Conservation (phyloP, 2,797 vertebrate genomes). For the Microtus agrestis region DNA sequence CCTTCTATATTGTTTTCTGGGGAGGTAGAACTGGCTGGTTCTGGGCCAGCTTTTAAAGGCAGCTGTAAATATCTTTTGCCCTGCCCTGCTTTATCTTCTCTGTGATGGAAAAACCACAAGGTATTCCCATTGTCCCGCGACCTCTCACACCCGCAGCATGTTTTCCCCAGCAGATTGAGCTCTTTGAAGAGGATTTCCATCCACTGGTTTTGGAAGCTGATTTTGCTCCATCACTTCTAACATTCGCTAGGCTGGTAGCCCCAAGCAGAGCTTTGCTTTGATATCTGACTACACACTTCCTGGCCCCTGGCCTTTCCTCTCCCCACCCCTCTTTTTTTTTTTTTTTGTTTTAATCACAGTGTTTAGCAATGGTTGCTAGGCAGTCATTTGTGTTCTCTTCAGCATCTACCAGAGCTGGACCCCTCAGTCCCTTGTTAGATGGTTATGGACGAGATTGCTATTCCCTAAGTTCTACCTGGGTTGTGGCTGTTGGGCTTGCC, state of each 20-base stretch:
- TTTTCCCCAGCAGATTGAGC: slow-evolving; percentile 26
- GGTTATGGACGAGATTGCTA: neutral
- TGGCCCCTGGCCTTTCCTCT: neutral
- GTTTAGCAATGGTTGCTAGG: neutral
- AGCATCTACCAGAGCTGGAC: neutral
- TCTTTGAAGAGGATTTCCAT: neutral
- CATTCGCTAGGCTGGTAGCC: neutral
- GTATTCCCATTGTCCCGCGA: neutral
- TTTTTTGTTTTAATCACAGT: neutral
- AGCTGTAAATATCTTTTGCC: neutral
- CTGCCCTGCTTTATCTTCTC: slow-evolving; percentile 26
- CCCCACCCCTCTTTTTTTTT: neutral
- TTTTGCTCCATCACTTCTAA: slow-evolving; percentile 2
- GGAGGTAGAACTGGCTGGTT: slow-evolving; percentile 17
- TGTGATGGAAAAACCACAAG: neutral
- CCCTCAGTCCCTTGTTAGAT: neutral
- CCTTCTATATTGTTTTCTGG: slow-evolving; percentile 1
- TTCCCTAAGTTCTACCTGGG: neutral
- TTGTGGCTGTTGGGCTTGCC: neutral
- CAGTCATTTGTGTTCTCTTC: neutral
- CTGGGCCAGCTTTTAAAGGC: slow-evolving; percentile 33
- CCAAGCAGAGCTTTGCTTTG: neutral
- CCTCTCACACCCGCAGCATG: neutral
- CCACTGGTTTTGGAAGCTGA: slow-evolving; percentile 13
- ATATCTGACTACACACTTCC: slow-evolving; percentile 22